These are phyloP conservation scores for Dasypogon diadema DNA, from an alignment of 2,888 invertebrate genomes.

Conservation along the genomic window DNA sequence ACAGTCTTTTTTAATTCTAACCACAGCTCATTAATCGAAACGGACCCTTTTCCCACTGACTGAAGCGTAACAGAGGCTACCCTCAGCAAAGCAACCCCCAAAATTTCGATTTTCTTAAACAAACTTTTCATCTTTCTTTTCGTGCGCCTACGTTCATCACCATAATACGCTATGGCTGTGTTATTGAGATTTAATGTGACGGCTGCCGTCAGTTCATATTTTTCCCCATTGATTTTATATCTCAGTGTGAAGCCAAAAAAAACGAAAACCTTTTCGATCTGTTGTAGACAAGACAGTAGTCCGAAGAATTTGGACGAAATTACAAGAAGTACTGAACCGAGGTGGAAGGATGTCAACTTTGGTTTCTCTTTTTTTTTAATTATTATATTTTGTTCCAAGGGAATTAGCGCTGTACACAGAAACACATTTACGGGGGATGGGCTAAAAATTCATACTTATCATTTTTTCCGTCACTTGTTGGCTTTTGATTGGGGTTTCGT, in stretches of 20 bases:
- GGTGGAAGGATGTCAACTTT: not conserved
- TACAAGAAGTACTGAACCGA: not conserved
- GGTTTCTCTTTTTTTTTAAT: not conserved
- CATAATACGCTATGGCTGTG: not conserved
- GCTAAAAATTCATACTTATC: not conserved
- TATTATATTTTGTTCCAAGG: not conserved
- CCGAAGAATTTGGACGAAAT: no score
- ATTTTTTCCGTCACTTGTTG: not conserved
- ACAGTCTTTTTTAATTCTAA: no score
- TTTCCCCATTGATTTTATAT: not conserved
- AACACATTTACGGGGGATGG: not conserved
- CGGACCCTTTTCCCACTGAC: no score
- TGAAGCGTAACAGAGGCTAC: no score
- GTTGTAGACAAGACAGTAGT: no score
- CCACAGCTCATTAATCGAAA: no score
- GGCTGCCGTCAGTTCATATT: not conserved
- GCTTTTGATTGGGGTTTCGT: not conserved
- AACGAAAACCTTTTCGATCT: not conserved
- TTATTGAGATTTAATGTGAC: not conserved
- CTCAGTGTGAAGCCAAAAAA: not conserved
- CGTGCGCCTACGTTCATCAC: not conserved
- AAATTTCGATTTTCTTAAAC: not conserved
- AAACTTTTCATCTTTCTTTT: not conserved
- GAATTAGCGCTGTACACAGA: no score
- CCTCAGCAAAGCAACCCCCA: no score